These are phyloP conservation scores for Callopanchax toddi DNA, from an alignment of 2,113 vertebrate species.

Conservation along the genomic window DNA sequence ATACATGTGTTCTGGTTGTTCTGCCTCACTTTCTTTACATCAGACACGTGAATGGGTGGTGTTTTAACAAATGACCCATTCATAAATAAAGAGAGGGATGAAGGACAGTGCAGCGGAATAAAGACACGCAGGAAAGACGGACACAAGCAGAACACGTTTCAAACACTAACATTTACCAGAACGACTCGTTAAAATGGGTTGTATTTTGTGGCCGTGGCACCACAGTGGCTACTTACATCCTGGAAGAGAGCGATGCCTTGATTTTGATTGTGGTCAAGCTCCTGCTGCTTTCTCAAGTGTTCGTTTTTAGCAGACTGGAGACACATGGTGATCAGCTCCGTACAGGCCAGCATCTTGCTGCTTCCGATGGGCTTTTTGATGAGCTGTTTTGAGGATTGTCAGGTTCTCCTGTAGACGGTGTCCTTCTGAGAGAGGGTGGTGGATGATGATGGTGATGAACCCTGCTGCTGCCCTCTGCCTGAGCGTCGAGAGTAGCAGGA, in stretches of 20 bases:
- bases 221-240: constrained; percentile 68
- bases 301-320: constrained; percentile 75
- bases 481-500: constrained; percentile 21
- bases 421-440: constrained; percentile 38
- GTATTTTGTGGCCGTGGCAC: too few relatives aligned
- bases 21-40: constrained; percentile 55
- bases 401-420: constrained; percentile 9
- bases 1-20: too few relatives aligned
- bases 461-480: constrained; percentile 31
- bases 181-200: too few relatives aligned
- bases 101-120: too few relatives aligned
- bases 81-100: constrained; percentile 40
- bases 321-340: constrained; percentile 79
- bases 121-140: background rate
- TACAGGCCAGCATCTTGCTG: constrained; percentile 73
- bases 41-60: constrained; percentile 19
- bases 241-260: constrained; percentile 68
- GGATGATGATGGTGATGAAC: constrained; percentile 26
- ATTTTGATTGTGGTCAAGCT: constrained; percentile 66
- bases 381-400: background rate
- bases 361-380: constrained; percentile 12
- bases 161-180: too few relatives aligned
- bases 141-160: background rate
- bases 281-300: constrained; percentile 68
- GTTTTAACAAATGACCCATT: constrained; percentile 40